phyloP scores from a whole-genome alignment of 2,113 vertebrate species.

The Gobio gobio region DNA sequence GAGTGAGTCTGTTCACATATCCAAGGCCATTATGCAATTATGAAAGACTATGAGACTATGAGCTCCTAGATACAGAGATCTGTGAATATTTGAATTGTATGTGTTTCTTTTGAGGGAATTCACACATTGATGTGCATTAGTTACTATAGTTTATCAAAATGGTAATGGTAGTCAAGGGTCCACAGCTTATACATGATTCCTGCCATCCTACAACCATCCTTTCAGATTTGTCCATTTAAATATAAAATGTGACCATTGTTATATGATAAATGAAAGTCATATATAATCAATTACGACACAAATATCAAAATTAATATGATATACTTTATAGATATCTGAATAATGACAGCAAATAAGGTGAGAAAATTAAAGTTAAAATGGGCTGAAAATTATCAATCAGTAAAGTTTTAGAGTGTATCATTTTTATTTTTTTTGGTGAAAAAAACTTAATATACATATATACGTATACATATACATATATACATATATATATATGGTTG shows the following conservation, averaged over 20 bases:
- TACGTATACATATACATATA: too few species aligned
- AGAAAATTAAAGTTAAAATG: not conserved
- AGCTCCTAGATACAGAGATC: not conserved
- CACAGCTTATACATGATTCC: not conserved
- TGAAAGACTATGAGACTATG: not conserved
- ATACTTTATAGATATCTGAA: not conserved
- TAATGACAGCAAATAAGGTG: not conserved
- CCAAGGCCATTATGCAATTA: not conserved
- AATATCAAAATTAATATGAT: not conserved
- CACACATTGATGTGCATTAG: not conserved
- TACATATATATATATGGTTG: too few species aligned
- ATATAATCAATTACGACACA: not conserved
- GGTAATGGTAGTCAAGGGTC: not conserved
- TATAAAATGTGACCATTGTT: not conserved
- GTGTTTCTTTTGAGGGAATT: not conserved
- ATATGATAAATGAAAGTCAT: not conserved
- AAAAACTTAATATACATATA: too few species aligned
- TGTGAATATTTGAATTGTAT: not conserved
- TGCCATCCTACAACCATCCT: not conserved
- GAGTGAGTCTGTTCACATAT: not conserved
- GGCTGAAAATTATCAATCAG: not conserved
- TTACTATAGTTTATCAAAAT: not conserved
- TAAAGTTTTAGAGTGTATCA: not conserved
- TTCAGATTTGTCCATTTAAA: not conserved
- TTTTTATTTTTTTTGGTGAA: too few species aligned